Percentiles rank a stretch among this genome's conserved stretches.
Conservation (phyloP, 1,140 invertebrate genomes). For the Listronotus bonariensis region DNA sequence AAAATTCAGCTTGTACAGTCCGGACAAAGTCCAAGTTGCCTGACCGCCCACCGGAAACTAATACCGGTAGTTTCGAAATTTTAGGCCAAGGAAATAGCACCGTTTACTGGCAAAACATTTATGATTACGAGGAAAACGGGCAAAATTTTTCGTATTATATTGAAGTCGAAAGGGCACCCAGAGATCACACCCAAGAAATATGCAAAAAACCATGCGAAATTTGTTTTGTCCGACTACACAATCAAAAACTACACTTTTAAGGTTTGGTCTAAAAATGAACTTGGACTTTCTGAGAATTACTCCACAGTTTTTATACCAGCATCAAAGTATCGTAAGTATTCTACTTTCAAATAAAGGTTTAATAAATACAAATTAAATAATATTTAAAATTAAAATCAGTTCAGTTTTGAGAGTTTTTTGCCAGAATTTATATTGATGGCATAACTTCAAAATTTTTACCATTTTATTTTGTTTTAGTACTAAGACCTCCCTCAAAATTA, state of each 20-base stretch:
- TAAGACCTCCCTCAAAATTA: slow-evolving; percentile 63
- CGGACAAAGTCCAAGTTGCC: slow-evolving; percentile 66
- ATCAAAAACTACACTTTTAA: slow-evolving; percentile 59
- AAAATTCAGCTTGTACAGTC: slow-evolving; percentile 62
- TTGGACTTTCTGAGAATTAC: slow-evolving; percentile 61
- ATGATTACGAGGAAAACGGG: slow-evolving; percentile 64
- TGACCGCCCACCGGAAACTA: slow-evolving; percentile 63
- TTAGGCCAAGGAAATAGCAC: slow-evolving; percentile 59
- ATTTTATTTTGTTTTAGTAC: slow-evolving; percentile 49
- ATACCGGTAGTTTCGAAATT: slow-evolving; percentile 68
- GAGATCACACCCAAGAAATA: slow-evolving; percentile 53
- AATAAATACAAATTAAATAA: not conserved
- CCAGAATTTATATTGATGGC: not conserved
- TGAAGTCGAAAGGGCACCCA: slow-evolving; percentile 55
- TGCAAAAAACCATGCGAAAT: slow-evolving; percentile 61
- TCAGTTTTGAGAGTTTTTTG: not conserved
- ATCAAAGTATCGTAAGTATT: slow-evolving; percentile 60
- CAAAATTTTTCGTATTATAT: slow-evolving; percentile 59
- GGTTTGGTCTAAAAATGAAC: slow-evolving; percentile 62
- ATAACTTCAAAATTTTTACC: not conserved
- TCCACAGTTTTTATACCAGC: slow-evolving; percentile 66
- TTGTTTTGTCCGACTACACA: slow-evolving; percentile 56
- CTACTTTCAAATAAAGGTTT: slow-evolving; percentile 4
- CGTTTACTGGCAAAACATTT: slow-evolving; percentile 73
- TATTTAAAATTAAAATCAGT: too few species aligned